Base-by-base conservation (phyloP, 2,888 invertebrate genomes). In the Tineola bisselliella region DNA sequence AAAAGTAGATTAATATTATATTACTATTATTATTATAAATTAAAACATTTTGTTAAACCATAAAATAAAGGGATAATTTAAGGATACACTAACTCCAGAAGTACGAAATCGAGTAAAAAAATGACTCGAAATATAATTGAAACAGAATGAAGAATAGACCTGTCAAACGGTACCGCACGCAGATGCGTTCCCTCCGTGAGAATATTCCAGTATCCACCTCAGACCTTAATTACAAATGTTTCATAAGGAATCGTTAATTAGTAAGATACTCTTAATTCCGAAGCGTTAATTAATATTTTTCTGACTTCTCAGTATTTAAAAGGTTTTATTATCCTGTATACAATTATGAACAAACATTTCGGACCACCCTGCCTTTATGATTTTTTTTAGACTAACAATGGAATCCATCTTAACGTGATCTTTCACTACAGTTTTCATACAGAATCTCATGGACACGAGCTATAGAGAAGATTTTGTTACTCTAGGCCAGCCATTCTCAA, bases 281-380 rank as follows among this genome's bases (percentile, higher is more conserved):
- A 79, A 81, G 84, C 84, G 83, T 84, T 84, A 84, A 86, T 86
- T 86, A 84, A 86, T 86, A 84, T 84, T 84, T 86, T 84, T 84
- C 83, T 80, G 83, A 80, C 78, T 81, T 82, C 81, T 74, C 44
- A 18, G 59, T 59, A 59, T 58, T 58, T 58, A 58, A 33, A 17
- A 17, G 33, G 33, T 58, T 58, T 58, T 58, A 58, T 58, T 31
- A 33, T 58, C 58, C 33, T 58, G 58, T 33, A 13, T 58, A 56
- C 18, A 58, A 58, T 58, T 58, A 33, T 58, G 11, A 33, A 56
- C 30, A 13, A 56, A 30, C 56, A n/a, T 25, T 1, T 3, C 17
- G 56, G 56, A 56, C 56, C 56, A 56, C 56, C 56, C n/a, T 25
- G 52, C 4, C 1, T 52, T 52, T 52, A 52, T 17, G 52, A 8